Percentiles rank a stretch among this genome's conserved stretches.
Conservation (phyloP, 2,113 vertebrate genomes). For the Plotosus lineatus region DNA sequence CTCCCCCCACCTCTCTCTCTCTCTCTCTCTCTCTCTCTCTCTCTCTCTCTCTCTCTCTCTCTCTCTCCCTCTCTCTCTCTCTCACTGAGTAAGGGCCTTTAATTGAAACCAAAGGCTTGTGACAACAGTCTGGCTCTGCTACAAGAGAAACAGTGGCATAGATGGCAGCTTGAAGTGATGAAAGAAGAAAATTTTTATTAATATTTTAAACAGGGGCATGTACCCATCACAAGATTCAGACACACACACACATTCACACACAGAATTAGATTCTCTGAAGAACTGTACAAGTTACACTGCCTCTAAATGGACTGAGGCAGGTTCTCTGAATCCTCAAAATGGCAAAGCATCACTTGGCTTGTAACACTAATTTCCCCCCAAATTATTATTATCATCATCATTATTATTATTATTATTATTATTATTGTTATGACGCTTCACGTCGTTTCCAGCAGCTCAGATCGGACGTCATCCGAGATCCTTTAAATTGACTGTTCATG, state of each 20-base stretch:
- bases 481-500: background rate
- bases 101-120: slow-evolving; percentile 48
- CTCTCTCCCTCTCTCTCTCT: background rate
- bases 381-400: background rate
- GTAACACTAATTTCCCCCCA: too few species aligned
- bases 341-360: background rate
- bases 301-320: background rate
- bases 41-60: background rate
- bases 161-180: slow-evolving; percentile 27
- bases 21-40: background rate
- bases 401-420: background rate
- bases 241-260: background rate
- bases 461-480: background rate
- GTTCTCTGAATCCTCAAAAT: background rate
- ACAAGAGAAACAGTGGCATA: slow-evolving; percentile 23
- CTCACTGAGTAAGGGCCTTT: slow-evolving; percentile 26
- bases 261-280: background rate
- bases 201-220: slow-evolving; percentile 46
- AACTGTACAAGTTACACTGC: background rate
- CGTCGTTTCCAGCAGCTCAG: background rate
- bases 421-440: background rate
- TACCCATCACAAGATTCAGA: background rate
- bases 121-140: slow-evolving; percentile 32
- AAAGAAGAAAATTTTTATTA: slow-evolving; percentile 38
- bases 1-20: background rate